phyloP scores from a whole-genome alignment of 2,888 invertebrate genomes.

The Agonum fuliginosum region DNA sequence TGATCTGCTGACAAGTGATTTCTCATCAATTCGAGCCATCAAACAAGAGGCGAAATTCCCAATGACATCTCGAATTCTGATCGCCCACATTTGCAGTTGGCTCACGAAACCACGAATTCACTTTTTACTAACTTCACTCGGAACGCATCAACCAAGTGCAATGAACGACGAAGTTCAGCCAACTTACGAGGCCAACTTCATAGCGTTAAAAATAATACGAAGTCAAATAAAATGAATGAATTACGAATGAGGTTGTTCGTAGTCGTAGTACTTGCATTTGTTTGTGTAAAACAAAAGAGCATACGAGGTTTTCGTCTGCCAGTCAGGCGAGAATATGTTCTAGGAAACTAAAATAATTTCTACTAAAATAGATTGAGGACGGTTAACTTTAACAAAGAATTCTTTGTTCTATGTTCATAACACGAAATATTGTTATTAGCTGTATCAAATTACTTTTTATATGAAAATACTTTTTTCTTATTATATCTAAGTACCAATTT shows the following conservation, averaged over 20 bases:
- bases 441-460: too few relatives aligned
- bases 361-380: too few relatives aligned
- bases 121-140: constrained; percentile 7
- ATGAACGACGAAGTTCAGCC: constrained; percentile 27
- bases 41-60: not conserved
- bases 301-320: too few relatives aligned
- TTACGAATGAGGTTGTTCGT: not conserved
- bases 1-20: too few relatives aligned
- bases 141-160: constrained; percentile 5
- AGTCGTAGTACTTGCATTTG: not conserved
- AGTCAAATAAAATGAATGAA: constrained; percentile 8
- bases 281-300: not conserved
- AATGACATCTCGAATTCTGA: not conserved
- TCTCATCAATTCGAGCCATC: not conserved
- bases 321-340: too few relatives aligned
- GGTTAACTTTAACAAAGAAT: too few relatives aligned
- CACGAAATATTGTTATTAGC: too few relatives aligned
- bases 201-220: constrained; percentile 18
- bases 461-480: too few relatives aligned
- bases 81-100: constrained; percentile 10
- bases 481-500: too few relatives aligned
- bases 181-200: constrained; percentile 6
- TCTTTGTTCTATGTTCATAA: too few relatives aligned
- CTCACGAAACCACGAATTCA: constrained; percentile 4
- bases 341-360: too few relatives aligned